Evolutionary conservation across 2,888 invertebrate genomes (phyloP).

Genomic region (Mesoligia furuncula): DNA sequence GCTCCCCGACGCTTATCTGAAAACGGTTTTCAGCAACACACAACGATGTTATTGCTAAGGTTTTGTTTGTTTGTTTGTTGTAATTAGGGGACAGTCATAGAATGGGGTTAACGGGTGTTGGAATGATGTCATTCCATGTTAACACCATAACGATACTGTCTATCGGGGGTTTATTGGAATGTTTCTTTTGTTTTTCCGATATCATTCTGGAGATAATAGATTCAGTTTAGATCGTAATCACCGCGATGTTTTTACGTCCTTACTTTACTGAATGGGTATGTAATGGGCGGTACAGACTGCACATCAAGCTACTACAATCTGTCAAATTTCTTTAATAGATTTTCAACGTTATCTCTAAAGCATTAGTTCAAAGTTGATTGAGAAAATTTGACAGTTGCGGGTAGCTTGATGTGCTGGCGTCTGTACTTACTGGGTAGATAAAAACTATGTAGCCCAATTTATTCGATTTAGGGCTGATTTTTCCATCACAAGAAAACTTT

Average conservation of each 20-base stretch:
- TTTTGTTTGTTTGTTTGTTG: slow-evolving; percentile 54
- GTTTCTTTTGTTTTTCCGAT: slow-evolving; percentile 38
- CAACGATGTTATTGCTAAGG: slow-evolving; percentile 63
- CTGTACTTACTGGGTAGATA: not conserved
- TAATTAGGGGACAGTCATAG: slow-evolving; percentile 48
- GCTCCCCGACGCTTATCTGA: slow-evolving; percentile 67
- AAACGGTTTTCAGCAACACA: slow-evolving; percentile 69
- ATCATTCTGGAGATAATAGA: not conserved
- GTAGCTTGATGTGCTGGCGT: no score
- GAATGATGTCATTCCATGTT: slow-evolving; percentile 52
- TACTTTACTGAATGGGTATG: not conserved
- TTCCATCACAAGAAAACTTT: no score
- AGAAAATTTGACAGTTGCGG: no score
- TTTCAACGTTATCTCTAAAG: no score
- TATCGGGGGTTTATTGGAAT: slow-evolving; percentile 20
- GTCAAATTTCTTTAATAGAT: no score
- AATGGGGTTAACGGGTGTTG: slow-evolving; percentile 29
- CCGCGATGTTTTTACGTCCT: not conserved
- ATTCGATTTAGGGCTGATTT: no score
- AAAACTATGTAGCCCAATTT: not conserved
- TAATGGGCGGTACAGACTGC: no score
- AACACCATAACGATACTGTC: slow-evolving; percentile 26
- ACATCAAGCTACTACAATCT: no score
- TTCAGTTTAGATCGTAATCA: not conserved
- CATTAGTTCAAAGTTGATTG: no score